phyloP scores from a whole-genome alignment of 2,888 invertebrate genomes.

The Phania funesta region DNA sequence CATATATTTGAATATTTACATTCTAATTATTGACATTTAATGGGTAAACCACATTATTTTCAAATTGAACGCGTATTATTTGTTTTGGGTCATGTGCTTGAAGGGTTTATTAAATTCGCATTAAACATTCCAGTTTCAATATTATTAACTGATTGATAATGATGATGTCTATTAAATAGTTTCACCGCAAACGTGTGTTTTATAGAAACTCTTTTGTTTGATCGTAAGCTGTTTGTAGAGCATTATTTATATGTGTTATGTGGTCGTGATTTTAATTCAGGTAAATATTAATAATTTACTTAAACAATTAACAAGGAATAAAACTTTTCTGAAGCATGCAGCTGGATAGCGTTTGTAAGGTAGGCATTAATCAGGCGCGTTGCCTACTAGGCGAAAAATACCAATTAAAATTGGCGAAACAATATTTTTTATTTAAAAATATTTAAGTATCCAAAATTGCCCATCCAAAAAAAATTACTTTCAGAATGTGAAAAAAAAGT shows the following conservation, averaged over 20 bases:
- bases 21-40: slow-evolving; percentile 34
- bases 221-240: background rate
- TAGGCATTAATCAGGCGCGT: too few relatives aligned
- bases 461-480: too few relatives aligned
- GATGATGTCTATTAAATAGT: slow-evolving; percentile 29
- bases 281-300: background rate
- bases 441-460: too few relatives aligned
- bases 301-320: too few relatives aligned
- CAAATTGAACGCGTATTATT: slow-evolving; percentile 3
- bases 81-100: slow-evolving; percentile 8
- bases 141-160: slow-evolving; percentile 41
- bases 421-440: too few relatives aligned
- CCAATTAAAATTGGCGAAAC: too few relatives aligned
- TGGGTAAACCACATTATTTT: slow-evolving; percentile 26
- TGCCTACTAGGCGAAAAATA: too few relatives aligned
- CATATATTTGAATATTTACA: slow-evolving; percentile 19
- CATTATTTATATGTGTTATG: background rate
- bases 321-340: too few relatives aligned
- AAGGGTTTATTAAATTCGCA: slow-evolving; percentile 33
- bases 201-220: background rate
- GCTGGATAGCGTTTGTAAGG: too few relatives aligned
- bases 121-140: slow-evolving; percentile 32
- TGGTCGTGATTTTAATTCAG: background rate
- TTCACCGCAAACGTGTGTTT: slow-evolving; percentile 40
- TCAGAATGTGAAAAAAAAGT: too few relatives aligned